phyloP scores from a whole-genome alignment of 2,113 vertebrate species.

The Brachypteracias leptosomus region DNA sequence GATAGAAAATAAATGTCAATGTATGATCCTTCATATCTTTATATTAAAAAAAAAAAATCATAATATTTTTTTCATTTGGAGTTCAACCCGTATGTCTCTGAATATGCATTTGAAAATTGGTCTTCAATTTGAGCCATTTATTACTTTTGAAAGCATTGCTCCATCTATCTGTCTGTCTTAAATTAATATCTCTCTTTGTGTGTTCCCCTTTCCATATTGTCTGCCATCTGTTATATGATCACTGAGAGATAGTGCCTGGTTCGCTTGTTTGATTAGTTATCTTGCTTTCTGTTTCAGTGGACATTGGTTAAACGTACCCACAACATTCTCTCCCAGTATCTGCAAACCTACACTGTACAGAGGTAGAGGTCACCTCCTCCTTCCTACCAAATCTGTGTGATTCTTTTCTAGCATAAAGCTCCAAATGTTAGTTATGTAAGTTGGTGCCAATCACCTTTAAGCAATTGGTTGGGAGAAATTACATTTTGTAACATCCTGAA shows the following conservation, averaged over 20 bases:
- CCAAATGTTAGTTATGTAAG: neutral
- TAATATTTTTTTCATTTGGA: neutral
- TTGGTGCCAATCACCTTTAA: neutral
- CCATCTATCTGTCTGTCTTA: conserved; percentile 30
- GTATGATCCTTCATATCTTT: neutral
- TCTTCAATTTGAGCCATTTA: conserved; percentile 3
- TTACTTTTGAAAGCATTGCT: conserved; percentile 16
- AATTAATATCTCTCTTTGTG: conserved; percentile 40
- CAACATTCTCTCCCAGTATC: neutral
- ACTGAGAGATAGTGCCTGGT: neutral
- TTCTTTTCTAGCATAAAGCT: neutral
- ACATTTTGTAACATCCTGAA: neutral
- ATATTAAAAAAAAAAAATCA: too few relatives aligned
- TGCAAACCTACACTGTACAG: neutral
- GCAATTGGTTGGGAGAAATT: neutral
- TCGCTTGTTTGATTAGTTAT: neutral
- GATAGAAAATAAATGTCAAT: neutral
- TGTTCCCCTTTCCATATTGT: conserved; percentile 22
- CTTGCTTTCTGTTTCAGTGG: conserved; percentile 16
- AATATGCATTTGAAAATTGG: conserved; percentile 8
- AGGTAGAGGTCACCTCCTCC: neutral
- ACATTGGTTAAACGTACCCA: neutral
- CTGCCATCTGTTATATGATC: conserved; percentile 27
- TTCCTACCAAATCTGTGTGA: neutral
- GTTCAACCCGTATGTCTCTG: neutral